phyloP scores from a whole-genome alignment of 2,888 invertebrate genomes.

The Aelia acuminata region DNA sequence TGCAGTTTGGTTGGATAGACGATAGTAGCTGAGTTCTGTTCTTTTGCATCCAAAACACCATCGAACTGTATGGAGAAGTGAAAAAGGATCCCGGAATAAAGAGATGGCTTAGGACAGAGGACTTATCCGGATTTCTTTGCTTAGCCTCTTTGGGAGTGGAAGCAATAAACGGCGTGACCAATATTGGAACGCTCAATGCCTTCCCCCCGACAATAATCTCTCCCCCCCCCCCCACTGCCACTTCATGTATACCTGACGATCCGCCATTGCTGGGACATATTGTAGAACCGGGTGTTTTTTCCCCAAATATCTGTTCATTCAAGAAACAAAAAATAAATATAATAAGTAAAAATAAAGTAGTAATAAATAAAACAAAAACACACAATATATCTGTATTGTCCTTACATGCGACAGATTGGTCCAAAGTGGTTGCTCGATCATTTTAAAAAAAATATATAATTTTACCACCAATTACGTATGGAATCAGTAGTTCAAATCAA shows the following conservation, averaged over 20 bases:
- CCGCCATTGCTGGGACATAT: neutral
- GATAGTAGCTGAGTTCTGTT: neutral
- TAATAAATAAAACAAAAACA: no score
- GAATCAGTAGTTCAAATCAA: no score
- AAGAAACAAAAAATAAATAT: no score
- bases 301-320: no score
- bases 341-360: no score
- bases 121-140: slow-evolving; percentile 17
- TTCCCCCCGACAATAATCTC: neutral
- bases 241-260: neutral
- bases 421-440: no score
- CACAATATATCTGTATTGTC: no score
- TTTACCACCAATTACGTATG: no score
- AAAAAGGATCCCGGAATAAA: neutral
- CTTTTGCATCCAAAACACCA: neutral
- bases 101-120: neutral
- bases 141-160: neutral
- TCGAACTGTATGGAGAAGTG: neutral
- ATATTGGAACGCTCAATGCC: neutral
- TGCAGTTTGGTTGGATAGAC: neutral
- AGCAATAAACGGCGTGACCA: neutral
- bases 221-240: no score
- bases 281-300: no score
- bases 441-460: no score
- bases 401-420: no score